These are phyloP conservation scores for Siniperca obscura DNA, from an alignment of 2,797 vertebrate genomes.

Conservation along the genomic window DNA sequence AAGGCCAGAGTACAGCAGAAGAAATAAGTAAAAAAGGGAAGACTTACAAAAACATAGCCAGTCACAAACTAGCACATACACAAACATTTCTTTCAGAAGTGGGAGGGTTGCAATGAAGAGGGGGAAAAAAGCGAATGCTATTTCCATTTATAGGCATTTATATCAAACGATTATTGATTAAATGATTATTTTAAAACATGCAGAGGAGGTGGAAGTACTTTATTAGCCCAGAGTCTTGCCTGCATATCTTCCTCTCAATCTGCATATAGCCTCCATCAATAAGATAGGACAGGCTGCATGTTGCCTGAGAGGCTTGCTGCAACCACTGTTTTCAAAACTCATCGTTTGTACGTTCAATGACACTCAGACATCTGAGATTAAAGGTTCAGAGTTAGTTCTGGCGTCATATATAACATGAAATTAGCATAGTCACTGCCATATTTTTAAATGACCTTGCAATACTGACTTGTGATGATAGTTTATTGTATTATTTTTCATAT, in stretches of 20 bases:
- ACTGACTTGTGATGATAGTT: not conserved
- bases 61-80: too few species aligned
- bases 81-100: not conserved
- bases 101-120: too few species aligned
- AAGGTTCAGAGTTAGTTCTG: not conserved
- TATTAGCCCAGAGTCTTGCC: not conserved
- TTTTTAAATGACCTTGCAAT: not conserved
- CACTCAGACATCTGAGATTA: not conserved
- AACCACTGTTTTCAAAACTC: not conserved
- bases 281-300: not conserved
- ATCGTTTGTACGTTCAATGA: not conserved
- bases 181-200: not conserved
- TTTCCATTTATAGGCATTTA: too few species aligned
- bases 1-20: not conserved
- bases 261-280: not conserved
- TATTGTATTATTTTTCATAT: not conserved
- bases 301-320: not conserved
- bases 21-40: not conserved
- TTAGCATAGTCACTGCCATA: not conserved
- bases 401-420: not conserved
- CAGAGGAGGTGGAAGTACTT: not conserved
- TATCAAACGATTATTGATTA: not conserved
- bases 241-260: not conserved
- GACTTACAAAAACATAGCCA: not conserved
- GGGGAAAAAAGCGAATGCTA: too few species aligned